These are phyloP conservation scores for Halcyon senegalensis DNA, from an alignment of 2,113 vertebrate species.

Conservation along the genomic window DNA sequence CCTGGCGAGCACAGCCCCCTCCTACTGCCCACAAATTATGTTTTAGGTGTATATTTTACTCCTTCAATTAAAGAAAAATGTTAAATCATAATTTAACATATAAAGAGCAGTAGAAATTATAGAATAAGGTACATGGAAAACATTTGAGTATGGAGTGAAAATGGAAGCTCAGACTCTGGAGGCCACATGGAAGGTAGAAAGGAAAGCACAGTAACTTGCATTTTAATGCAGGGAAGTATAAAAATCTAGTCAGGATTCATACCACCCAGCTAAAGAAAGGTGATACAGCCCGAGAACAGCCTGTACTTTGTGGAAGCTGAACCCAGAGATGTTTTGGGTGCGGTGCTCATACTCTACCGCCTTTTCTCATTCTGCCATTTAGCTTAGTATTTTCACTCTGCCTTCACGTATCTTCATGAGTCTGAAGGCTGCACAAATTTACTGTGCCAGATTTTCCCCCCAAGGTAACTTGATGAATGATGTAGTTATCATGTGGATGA, in stretches of 20 bases:
- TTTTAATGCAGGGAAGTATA: not conserved
- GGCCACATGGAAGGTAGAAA: not conserved
- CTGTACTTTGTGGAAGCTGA: not conserved
- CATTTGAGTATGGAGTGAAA: not conserved
- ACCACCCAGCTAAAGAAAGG: not conserved
- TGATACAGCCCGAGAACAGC: not conserved
- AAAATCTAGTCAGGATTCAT: not conserved
- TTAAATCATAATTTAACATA: not conserved
- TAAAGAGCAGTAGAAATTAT: slow-evolving; percentile 1
- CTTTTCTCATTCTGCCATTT: not conserved
- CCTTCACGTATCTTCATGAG: not conserved
- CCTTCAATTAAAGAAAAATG: slow-evolving; percentile 22
- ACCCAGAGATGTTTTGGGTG: not conserved
- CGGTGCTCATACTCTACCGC: not conserved
- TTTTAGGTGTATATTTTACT: not conserved
- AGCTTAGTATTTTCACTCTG: not conserved
- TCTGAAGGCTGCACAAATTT: not conserved
- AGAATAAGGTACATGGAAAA: not conserved
- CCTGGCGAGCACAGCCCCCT: not conserved
- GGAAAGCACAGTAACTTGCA: not conserved
- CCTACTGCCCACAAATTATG: not conserved
- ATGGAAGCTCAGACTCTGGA: not conserved
- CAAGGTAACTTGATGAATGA: not conserved
- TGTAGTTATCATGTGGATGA: not conserved
- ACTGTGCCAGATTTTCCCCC: not conserved